phyloP scores from a whole-genome alignment of 2,113 vertebrate species.

The Urocolius indicus region DNA sequence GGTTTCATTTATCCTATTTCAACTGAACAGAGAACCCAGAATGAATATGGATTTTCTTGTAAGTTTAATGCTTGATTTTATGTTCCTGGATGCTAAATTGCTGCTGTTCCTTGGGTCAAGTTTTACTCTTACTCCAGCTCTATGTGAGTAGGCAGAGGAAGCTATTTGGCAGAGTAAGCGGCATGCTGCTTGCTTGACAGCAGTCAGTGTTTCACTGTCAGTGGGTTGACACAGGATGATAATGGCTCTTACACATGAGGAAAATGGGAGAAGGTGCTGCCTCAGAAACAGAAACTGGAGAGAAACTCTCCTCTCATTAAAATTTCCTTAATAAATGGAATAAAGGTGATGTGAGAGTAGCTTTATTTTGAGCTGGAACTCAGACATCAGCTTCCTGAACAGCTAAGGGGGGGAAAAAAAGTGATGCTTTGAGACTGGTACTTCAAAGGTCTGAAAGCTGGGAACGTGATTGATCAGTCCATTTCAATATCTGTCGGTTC shows the following conservation, averaged over 20 bases:
- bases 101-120: constrained; percentile 40
- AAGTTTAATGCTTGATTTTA: constrained; percentile 88
- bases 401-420: neutral
- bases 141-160: constrained; percentile 21
- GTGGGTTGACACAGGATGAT: neutral
- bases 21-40: constrained; percentile 92
- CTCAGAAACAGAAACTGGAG: constrained; percentile 4
- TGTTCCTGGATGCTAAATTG: constrained; percentile 69
- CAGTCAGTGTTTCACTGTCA: neutral
- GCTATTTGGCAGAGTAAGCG: constrained; percentile 42
- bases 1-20: constrained; percentile 98
- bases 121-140: constrained; percentile 51
- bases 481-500: neutral
- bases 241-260: neutral
- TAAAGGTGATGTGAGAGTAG: neutral
- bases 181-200: constrained; percentile 36
- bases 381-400: neutral
- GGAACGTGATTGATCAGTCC: neutral
- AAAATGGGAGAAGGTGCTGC: neutral
- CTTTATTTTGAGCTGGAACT: neutral
- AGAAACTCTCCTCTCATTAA: neutral
- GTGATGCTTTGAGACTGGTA: neutral
- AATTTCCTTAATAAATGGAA: neutral
- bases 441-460: neutral
- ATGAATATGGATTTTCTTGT: constrained; percentile 97